Conservation (phyloP, 37 sponge, comb jelly and placozoan species). For the Mnemiopsis leidyi region DNA sequence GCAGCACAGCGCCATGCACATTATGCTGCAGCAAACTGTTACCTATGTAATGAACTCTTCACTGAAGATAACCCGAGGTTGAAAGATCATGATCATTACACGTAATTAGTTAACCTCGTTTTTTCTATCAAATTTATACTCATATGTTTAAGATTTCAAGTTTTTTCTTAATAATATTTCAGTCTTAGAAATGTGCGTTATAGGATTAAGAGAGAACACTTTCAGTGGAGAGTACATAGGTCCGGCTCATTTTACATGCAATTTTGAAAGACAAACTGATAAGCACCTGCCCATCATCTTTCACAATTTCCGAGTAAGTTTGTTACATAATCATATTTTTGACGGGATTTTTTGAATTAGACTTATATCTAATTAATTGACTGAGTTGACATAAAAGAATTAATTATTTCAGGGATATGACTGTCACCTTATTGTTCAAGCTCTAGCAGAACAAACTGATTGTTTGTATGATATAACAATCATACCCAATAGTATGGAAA, state of each 20-base stretch:
- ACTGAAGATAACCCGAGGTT: background rate
- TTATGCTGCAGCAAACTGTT: background rate
- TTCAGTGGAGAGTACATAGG: background rate
- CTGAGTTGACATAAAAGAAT: too few species aligned
- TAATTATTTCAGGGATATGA: background rate
- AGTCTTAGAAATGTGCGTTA: too few species aligned
- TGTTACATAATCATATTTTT: background rate
- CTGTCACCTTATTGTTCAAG: background rate
- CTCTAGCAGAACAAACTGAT: background rate
- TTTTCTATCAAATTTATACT: too few species aligned
- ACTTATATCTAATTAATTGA: too few species aligned
- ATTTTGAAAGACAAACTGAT: background rate
- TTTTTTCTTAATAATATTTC: too few species aligned
- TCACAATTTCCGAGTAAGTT: conserved; percentile 1
- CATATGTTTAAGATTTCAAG: too few species aligned
- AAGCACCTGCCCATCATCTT: background rate
- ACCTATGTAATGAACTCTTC: background rate
- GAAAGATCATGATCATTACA: conserved; percentile 49
- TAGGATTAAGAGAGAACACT: too few species aligned
- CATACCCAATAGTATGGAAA: background rate
- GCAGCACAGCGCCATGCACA: background rate
- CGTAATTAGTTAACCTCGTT: too few species aligned
- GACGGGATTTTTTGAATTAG: too few species aligned
- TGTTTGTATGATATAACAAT: background rate
- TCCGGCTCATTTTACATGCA: background rate